Evolutionary conservation across 2,888 invertebrate species (phyloP).

Genomic region (Drepanosiphum platanoidis): DNA sequence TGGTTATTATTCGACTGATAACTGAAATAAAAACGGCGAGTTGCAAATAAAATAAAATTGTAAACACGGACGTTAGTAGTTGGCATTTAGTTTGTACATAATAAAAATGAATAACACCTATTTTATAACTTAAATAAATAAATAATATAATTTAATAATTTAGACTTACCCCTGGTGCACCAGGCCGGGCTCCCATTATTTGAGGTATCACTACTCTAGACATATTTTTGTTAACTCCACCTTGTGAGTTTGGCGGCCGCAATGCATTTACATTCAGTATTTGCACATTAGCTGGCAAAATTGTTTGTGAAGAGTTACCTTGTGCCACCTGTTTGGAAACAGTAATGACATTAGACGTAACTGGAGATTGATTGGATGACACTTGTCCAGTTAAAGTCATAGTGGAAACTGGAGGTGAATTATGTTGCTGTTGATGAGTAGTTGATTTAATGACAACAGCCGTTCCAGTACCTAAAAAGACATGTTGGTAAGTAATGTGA

Average conservation of each 20-base stretch:
- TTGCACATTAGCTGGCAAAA: constrained; percentile 79
- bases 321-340: constrained; percentile 65
- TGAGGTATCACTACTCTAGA: constrained; percentile 81
- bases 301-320: constrained; percentile 72
- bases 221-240: constrained; percentile 78
- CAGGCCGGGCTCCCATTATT: constrained; percentile 82
- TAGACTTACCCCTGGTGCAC: constrained; percentile 80
- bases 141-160: too few relatives aligned
- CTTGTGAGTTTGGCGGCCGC: constrained; percentile 74
- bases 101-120: not conserved
- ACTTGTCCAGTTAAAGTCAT: constrained; percentile 66
- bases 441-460: constrained; percentile 62
- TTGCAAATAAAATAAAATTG: too few relatives aligned
- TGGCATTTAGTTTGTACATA: not conserved
- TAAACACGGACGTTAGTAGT: too few relatives aligned
- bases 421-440: constrained; percentile 50
- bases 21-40: too few relatives aligned
- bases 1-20: too few relatives aligned
- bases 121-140: too few relatives aligned
- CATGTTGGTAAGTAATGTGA: not conserved
- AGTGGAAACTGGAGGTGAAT: constrained; percentile 63
- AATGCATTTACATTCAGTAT: constrained; percentile 77
- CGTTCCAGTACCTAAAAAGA: constrained; percentile 56
- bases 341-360: constrained; percentile 66
- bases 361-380: constrained; percentile 64